phyloP scores from a whole-genome alignment of 2,888 invertebrate species.

The Polyommatus icarus region DNA sequence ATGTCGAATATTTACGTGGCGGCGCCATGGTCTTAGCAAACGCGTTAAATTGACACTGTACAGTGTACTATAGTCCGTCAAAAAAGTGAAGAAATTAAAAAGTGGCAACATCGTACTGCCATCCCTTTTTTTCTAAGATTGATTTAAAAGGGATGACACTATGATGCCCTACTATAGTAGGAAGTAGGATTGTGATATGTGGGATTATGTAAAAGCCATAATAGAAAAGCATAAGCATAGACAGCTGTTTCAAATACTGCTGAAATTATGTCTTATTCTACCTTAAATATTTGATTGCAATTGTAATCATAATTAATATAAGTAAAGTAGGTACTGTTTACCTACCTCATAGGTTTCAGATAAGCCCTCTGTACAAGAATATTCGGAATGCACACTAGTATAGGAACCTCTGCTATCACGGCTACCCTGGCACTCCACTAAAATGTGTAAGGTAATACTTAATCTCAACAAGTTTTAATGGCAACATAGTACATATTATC shows the following conservation, averaged over 20 bases:
- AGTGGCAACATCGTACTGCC: no score
- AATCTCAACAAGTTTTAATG: constrained; percentile 29
- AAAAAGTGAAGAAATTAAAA: no score
- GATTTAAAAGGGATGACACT: no score
- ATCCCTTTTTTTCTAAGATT: no score
- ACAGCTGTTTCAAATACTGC: neutral
- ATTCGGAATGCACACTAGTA: constrained; percentile 88
- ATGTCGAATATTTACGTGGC: no score
- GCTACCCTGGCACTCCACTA: constrained; percentile 92
- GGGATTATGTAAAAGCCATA: no score
- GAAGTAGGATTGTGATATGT: no score
- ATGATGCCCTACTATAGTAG: no score
- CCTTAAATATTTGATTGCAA: neutral
- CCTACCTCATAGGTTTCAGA: constrained; percentile 87
- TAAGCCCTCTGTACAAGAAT: constrained; percentile 87
- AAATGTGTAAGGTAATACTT: constrained; percentile 31
- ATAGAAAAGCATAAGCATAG: no score
- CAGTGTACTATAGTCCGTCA: no score
- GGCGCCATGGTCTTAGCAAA: no score
- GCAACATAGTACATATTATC: neutral
- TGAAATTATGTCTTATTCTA: neutral
- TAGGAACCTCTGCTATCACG: constrained; percentile 88
- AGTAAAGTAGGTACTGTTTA: neutral
- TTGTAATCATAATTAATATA: neutral
- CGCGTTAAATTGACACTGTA: no score